Percentiles rank a stretch among this genome's conserved stretches.
Conservation (phyloP, 2,888 invertebrate species). For the Craniophora ligustri region DNA sequence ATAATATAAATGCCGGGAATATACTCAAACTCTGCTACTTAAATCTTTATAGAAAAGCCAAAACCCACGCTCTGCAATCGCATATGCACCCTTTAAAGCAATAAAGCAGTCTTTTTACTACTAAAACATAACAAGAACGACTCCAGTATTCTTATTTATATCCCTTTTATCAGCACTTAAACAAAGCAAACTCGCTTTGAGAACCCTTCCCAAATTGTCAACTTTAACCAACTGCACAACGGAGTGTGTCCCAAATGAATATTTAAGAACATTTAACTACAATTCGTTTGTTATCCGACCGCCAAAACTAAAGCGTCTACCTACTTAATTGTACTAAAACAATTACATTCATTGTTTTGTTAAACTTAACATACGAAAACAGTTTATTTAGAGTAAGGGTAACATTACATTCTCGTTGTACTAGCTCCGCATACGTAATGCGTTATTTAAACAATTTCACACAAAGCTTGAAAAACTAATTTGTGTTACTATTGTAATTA, state of each 20-base stretch:
- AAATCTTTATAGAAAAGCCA: no score
- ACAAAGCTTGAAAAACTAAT: slow-evolving; percentile 51
- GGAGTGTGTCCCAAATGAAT: slow-evolving; percentile 24
- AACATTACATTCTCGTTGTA: slow-evolving; percentile 42
- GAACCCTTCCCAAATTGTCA: slow-evolving; percentile 12
- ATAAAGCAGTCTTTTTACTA: no score
- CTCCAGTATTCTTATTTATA: no score
- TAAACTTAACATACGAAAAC: slow-evolving; percentile 57
- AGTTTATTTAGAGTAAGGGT: slow-evolving; percentile 48
- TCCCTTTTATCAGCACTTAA: slow-evolving; percentile 2
- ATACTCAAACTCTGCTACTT: no score
- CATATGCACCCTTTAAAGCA: no score
- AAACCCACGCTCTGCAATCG: no score
- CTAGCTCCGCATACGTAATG: slow-evolving; percentile 25
- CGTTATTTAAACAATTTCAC: slow-evolving; percentile 45
- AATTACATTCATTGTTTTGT: slow-evolving; percentile 55
- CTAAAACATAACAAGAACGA: no score
- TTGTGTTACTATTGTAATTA: slow-evolving; percentile 32
- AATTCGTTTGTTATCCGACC: slow-evolving; percentile 24
- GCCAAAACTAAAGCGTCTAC: slow-evolving; percentile 42
- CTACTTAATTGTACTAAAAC: slow-evolving; percentile 49
- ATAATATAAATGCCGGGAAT: no score
- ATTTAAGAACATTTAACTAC: slow-evolving; percentile 34
- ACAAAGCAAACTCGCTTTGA: slow-evolving; percentile 3
- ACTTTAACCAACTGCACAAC: not conserved